phyloP scores from a whole-genome alignment of 2,113 vertebrate species.

The Alethe diademata region DNA sequence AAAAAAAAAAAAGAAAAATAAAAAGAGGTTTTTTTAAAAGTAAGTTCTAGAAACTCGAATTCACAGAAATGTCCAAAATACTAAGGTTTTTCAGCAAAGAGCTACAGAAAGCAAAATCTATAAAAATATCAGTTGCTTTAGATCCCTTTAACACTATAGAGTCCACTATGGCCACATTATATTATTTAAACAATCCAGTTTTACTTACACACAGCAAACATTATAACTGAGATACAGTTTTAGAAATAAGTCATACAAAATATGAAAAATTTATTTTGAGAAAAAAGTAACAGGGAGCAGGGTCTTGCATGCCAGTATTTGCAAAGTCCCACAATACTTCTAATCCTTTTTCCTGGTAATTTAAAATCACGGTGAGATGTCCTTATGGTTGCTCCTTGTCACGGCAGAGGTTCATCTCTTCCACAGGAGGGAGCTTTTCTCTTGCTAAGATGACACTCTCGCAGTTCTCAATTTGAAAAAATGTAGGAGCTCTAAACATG shows the following conservation, averaged over 20 bases:
- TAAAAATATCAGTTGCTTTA: neutral
- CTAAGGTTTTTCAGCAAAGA: neutral
- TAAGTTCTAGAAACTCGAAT: neutral
- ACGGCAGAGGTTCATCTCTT: neutral
- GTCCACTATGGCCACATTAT: neutral
- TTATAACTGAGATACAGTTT: neutral
- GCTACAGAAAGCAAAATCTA: neutral
- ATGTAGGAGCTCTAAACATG: neutral
- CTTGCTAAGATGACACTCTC: neutral
- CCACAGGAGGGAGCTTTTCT: slow-evolving; percentile 55
- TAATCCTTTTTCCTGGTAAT: neutral
- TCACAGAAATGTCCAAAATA: neutral
- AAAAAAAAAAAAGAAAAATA: neutral
- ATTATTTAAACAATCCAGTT: neutral
- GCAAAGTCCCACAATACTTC: neutral
- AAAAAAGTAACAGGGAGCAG: neutral
- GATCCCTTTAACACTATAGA: neutral
- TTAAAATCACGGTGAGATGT: neutral
- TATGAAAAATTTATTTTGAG: neutral
- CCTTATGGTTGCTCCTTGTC: neutral
- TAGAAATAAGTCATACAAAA: neutral
- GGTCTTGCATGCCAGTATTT: neutral
- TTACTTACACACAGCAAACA: neutral
- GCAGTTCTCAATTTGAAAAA: slow-evolving; percentile 12
- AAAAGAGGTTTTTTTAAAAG: neutral